A percentile compares a stretch with the other conserved stretches of the same genome.
Conservation (phyloP, 2,888 invertebrate species). For the Carcina quercana region DNA sequence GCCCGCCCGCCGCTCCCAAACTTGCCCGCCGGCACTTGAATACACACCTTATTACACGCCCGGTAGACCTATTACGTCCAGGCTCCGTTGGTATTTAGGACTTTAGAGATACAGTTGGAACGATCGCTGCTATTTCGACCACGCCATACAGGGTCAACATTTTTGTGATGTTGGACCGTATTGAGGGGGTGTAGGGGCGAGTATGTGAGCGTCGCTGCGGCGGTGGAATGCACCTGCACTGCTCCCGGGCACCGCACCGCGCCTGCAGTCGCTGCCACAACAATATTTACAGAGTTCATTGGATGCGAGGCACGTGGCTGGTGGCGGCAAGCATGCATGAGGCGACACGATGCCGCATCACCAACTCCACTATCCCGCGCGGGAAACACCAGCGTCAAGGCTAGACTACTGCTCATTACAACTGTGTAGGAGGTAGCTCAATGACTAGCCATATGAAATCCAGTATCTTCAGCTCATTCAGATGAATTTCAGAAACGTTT, state of each 20-base stretch:
- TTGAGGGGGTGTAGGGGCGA: conserved; percentile 30
- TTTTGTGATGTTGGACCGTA: conserved; percentile 48
- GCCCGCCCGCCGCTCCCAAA: conserved; percentile 47
- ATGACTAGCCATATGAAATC: no score
- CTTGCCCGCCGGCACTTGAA: conserved; percentile 31
- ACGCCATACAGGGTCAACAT: conserved; percentile 61
- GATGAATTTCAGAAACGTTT: no score
- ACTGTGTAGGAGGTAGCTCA: no score
- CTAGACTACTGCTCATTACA: no score
- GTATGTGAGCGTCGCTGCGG: conserved; percentile 19
- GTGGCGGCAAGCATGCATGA: no score
- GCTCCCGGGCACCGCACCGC: conserved; percentile 36
- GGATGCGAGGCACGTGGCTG: conserved; percentile 4
- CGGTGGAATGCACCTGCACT: conserved; percentile 52
- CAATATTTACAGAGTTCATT: conserved; percentile 6
- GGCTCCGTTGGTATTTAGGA: conserved; percentile 20
- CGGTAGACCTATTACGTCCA: conserved; percentile 10
- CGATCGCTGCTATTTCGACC: conserved; percentile 54
- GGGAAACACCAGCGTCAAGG: no score
- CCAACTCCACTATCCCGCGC: no score
- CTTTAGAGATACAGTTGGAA: conserved; percentile 21
- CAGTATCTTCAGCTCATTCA: no score
- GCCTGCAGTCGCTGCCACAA: conserved; percentile 1
- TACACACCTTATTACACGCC: conserved; percentile 20
- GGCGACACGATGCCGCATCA: no score